Conservation (phyloP, 1,140 invertebrate species). For the Lepidurus packardi region DNA sequence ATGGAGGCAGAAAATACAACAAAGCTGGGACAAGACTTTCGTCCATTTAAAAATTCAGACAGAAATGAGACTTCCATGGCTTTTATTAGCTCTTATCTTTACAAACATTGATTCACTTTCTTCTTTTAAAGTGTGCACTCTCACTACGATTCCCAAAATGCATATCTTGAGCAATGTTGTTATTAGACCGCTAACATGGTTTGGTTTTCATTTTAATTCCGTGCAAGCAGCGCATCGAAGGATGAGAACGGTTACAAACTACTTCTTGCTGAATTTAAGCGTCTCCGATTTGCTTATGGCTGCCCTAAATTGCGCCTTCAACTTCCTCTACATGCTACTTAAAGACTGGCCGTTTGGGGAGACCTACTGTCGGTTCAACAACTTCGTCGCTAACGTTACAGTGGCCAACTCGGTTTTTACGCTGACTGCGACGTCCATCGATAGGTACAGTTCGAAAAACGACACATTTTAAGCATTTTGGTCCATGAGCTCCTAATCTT, state of each 20-base stretch:
- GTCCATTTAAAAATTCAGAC: neutral
- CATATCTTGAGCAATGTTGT: too few relatives aligned
- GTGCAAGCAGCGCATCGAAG: conserved; percentile 45
- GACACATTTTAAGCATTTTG: neutral
- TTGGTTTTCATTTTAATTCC: neutral
- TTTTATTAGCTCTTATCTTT: neutral
- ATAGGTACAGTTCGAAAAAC: conserved; percentile 54
- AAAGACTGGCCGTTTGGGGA: conserved; percentile 76
- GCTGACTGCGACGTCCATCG: conserved; percentile 74
- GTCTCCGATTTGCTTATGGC: conserved; percentile 50
- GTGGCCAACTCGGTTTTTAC: conserved; percentile 85
- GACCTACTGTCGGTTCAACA: conserved; percentile 76
- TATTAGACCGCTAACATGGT: too few relatives aligned
- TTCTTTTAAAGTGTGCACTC: neutral
- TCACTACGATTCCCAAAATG: neutral
- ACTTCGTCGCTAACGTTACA: conserved; percentile 81
- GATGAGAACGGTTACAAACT: conserved; percentile 52
- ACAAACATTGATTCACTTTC: neutral
- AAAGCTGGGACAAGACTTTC: neutral
- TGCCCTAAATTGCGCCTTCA: conserved; percentile 49
- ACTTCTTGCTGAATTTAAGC: conserved; percentile 51
- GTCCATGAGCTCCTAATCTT: neutral
- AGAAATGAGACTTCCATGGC: neutral
- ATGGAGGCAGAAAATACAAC: neutral
- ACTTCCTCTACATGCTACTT: conserved; percentile 44